phyloP scores from a whole-genome alignment of 2,797 vertebrate species.

The Vipera ursinii region DNA sequence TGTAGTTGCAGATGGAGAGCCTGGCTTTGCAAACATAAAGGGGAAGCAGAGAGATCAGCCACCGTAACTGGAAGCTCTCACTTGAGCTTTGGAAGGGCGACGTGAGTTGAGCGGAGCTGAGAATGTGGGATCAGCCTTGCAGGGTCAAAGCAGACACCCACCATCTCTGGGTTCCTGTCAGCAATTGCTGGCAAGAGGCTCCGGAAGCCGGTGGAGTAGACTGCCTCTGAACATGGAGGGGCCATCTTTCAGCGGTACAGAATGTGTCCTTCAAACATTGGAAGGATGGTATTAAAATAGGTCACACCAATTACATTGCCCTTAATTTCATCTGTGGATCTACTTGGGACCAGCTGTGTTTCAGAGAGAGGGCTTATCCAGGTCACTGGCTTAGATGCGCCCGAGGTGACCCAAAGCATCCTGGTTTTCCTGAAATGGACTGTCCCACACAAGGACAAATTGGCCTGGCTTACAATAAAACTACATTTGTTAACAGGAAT shows the following conservation, averaged over 20 bases:
- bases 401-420: neutral
- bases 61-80: too few relatives aligned
- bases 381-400: neutral
- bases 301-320: neutral
- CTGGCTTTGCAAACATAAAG: neutral
- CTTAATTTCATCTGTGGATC: neutral
- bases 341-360: neutral
- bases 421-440: neutral
- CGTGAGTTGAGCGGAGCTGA: neutral
- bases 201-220: neutral
- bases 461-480: neutral
- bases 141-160: neutral
- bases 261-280: neutral
- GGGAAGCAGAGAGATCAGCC: neutral
- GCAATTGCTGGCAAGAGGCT: neutral
- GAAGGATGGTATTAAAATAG: neutral
- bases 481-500: neutral
- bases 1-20: too few relatives aligned
- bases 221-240: neutral
- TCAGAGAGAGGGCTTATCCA: neutral
- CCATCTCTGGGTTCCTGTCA: neutral
- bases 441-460: neutral
- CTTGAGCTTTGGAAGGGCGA: neutral
- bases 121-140: neutral
- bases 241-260: neutral